Evolutionary conservation across 2,888 invertebrate genomes (phyloP), one percentile per base, ranked within the genome.

Genomic region (Teleogryllus oceanicus): DNA sequence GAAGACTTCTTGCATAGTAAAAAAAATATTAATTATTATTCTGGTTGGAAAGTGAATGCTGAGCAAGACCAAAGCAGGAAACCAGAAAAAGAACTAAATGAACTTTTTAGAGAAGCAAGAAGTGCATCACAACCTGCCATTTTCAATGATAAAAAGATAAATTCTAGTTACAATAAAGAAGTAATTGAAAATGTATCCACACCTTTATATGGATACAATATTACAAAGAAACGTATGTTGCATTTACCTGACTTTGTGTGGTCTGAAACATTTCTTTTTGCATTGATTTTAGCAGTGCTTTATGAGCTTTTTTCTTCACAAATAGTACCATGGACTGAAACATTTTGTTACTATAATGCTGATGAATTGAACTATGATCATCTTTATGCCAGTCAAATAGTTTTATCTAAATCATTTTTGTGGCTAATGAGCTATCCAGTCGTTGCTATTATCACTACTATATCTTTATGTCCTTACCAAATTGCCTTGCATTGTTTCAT

Each of bases 391-490:
- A 4, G 11, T 62, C 62, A 62, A 13, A 62, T 62, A 4, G 3
- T 62, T 8, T 18, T 62, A 8, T 12, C 21, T 37, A 76, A 24
- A 24, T 76, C 76, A 16, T 11, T 18, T 76, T 2, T 76, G 24
- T 21, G 20, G 13, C 13, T 76, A 21, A 18, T 76, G 13, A 37
- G 13, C 16, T 76, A 37, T 37, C 76, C 76, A 11, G 2, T 76
- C 1, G 11, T 76, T 24, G 8, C 37, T 24, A 13, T 76, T 24
- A 16, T 21, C 5, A 10, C 24, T 2, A 10, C 37, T 76, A n/a
- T 76, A 16, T 11, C 16, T n/a, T 24, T 24, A 76, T 76, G 76
- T 37, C 76, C 76, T 24, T 76, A 24, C 13, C 76, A 76, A 76
- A 21, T 76, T n/a, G 76, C 76, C 8, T 21, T 37, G 37, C 76